Evolutionary conservation across 1,140 invertebrate species (phyloP).

Genomic region (Cephus cinctus): DNA sequence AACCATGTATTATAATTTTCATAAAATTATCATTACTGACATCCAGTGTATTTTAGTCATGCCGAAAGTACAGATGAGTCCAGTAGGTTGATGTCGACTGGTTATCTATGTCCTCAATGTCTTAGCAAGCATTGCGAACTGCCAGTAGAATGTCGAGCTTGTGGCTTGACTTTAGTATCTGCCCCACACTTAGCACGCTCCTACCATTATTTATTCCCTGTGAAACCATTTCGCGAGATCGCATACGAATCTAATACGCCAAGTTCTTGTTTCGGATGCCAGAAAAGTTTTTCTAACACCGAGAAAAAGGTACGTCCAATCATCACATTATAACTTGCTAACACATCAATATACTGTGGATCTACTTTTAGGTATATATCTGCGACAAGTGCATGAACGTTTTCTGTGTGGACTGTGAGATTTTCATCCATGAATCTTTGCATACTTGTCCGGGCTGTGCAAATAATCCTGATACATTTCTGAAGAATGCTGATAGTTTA

Average conservation of each 20-base stretch:
- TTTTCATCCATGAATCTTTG: constrained; percentile 89
- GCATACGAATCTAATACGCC: constrained; percentile 51
- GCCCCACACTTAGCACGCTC: constrained; percentile 95
- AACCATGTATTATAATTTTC: constrained; percentile 15
- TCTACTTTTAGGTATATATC: constrained; percentile 67
- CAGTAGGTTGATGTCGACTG: constrained; percentile 67
- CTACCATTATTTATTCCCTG: constrained; percentile 95
- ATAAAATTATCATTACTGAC: not conserved
- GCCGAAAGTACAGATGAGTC: constrained; percentile 71
- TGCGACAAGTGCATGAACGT: constrained; percentile 77
- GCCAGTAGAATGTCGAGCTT: constrained; percentile 93
- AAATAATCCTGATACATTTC: constrained; percentile 56
- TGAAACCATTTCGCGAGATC: constrained; percentile 79
- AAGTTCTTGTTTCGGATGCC: constrained; percentile 70
- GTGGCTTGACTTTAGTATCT: constrained; percentile 94
- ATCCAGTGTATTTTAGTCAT: constrained; percentile 63
- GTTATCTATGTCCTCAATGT: constrained; percentile 96
- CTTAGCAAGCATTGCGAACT: constrained; percentile 96
- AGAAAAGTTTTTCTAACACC: constrained; percentile 64
- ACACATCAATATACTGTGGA: not conserved
- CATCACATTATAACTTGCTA: not conserved
- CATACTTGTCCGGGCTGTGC: constrained; percentile 96
- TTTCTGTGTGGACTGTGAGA: constrained; percentile 94
- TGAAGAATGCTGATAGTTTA: constrained; percentile 36
- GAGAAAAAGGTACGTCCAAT: constrained; percentile 69